Base-by-base conservation (phyloP, 2,888 invertebrate species). In the Silvanus unidentatus region DNA sequence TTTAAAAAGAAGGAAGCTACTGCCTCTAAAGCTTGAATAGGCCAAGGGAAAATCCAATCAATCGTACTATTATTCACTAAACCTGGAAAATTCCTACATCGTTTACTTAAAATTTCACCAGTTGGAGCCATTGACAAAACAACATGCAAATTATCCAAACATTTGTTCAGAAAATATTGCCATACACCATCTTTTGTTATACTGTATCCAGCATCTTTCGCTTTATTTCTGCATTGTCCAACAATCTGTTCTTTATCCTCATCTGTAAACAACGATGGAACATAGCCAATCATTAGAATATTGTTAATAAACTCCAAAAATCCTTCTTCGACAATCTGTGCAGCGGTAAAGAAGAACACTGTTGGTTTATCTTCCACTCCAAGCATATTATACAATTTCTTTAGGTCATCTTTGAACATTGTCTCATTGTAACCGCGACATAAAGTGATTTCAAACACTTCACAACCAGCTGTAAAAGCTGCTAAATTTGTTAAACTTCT, bases 41-140 rank as follows among this genome's bases (percentile, higher is more conserved):
- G 93, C 95, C 95, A 95, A 0, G 93, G 86, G 70, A 89, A 92
- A 66, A 93, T 83, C 94, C 94, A 95, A 69, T 95, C 92, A 52
- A 95, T 92, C 30, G 87, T 89, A 0, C 92, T 89, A 64, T 90
- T 91, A 65, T 92, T 94, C 30, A 95, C 91, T 38, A 95, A 74
- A 1, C 93, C 93, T 0, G 95, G 95, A 71, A 94, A 95, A 72
- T 84, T 92, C 53, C 93, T 79, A 63, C 94, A 94, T 12, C 89
- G 78, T 58, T 84, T 89, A 39, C 92, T 79, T 11, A 95, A 73
- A 3, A 81, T 77, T 46, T 93, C 92, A 0, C 91, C 87, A 1
- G 88, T 79, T 0, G 93, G 91, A 2, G 90, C 91, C 93, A 95
- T 93, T 1, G 88, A 86, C 11, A 95, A 69, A 0, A 92, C 89